Base-by-base conservation (phyloP, 2,797 vertebrate genomes). In the Tragopan temminckii region DNA sequence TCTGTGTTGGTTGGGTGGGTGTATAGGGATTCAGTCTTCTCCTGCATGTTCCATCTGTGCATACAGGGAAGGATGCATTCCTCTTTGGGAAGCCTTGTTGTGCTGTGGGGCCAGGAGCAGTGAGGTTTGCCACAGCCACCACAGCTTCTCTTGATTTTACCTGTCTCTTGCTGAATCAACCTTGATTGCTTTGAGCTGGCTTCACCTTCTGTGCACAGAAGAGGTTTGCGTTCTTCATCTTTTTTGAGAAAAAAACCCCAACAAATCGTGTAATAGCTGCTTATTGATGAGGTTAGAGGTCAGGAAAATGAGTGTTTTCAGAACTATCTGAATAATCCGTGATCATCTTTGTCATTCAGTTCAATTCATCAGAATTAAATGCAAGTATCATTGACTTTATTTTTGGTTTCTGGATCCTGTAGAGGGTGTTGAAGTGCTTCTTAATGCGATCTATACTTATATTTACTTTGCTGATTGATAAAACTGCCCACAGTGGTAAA, bases 361-460 rank as follows among this genome's bases (percentile, higher is more conserved):
- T 82, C 25, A 53, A 52, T 53, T 88, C 3, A 10, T 43, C 55
- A 59, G 33, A 85, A 85, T 38, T 71, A 85, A 55, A 16, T 53
- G 23, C 17, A 71, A 11, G 7, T 58, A 11, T 45, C 57, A 69
- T 50, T 66, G 52, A 43, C 38, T 88, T 91, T 45, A 7, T 67
- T 88, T 66, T 85, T 43, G 0, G 43, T 83, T 93, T 81, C 38
- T 89, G 9, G 8, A 59, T 91, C 96, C 93, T 96, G 80, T 61
- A 95, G 94, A 94, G 77, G 94, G 88, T 94, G 91, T 91, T 76
- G 57, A 92, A 94, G 85, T 59, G 69, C 70, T 93, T 94, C 38
- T 83, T 63, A 76, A 31, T 67, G 25, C 10, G 45, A 6, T 40
- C 27, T 57, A 24, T 84, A 46, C 19, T 5, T 69, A 33, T 67